A percentile compares a stretch with the other conserved stretches of the same genome.
phyloP scores from a whole-genome alignment of 2,888 invertebrate species.

The Leucophenga montana region DNA sequence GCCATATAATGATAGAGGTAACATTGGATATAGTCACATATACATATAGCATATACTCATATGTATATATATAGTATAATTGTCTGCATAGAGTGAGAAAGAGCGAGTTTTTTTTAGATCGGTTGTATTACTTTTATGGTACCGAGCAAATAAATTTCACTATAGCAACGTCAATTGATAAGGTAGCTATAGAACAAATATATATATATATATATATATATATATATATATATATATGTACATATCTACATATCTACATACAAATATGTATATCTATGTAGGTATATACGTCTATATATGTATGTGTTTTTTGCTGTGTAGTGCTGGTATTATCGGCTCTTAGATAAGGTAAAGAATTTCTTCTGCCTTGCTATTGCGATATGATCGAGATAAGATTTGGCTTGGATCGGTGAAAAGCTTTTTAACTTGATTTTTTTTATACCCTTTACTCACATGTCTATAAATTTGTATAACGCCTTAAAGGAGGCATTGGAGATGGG shows the following conservation, averaged over 20 bases:
- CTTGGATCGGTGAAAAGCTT: no score
- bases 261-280: no score
- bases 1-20: no score
- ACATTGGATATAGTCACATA: no score
- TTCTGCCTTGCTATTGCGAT: neutral
- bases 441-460: no score
- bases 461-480: no score
- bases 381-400: constrained; percentile 1
- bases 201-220: neutral
- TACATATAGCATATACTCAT: no score
- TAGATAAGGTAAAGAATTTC: constrained; percentile 20
- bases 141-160: constrained; percentile 2
- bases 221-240: neutral
- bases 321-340: neutral
- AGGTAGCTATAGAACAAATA: neutral
- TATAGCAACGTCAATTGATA: constrained; percentile 16
- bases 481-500: no score
- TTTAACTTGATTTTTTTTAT: no score
- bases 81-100: no score
- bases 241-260: neutral
- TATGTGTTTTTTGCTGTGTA: neutral
- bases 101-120: neutral
- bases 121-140: neutral
- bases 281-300: neutral
- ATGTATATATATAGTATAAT: no score